Base-by-base conservation (phyloP, 2,888 invertebrate genomes). In the Saturnia japonica region DNA sequence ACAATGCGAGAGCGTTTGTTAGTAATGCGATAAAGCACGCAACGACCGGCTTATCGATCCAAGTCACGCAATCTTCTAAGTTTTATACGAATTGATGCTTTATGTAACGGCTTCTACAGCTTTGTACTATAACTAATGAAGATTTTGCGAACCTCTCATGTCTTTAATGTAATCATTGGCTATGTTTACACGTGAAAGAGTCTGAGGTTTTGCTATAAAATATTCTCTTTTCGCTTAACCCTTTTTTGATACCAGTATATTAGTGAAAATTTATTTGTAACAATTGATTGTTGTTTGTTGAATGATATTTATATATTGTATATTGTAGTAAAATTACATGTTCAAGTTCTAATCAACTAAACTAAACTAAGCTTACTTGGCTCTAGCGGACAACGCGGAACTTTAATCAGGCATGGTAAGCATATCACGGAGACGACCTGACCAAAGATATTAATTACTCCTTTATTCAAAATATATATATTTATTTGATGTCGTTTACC, bases 1-100 rank as follows among this genome's bases (percentile, higher is more conserved):
- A 64, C 64, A 64, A 64, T 64, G 64, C 64, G 64, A 64, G 64
- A 64, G 40, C 40, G 64, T 64, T 40, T 64, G 40, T 64, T 16
- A 64, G 64, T 64, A 64, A 64, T 64, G 40, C 40, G 40, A 34
- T 64, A n/a, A 40, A 64, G 40, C 64, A 64, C 64, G 64, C 64
- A 64, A 64, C 40, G 40, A 40, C n/a, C 34, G 8, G 40, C n/a
- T n/a, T 40, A 64, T 64, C 19, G 40, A 40, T 40, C 9, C 64
- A 16, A 64, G 64, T 64, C 64, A 64, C 64, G 64, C 64, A 64
- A 64, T 64, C 22, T n/a, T 40, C 40, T 6, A 14, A 64, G n/a
- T 40, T 40, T n/a, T 34, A 40, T 64, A 40, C 40, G 64, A 64
- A 64, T 28, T 62, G 28, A 28, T 16, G 34, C n/a, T 64, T 64